phyloP scores from a whole-genome alignment of 2,797 vertebrate species.

The Tapera naevia region DNA sequence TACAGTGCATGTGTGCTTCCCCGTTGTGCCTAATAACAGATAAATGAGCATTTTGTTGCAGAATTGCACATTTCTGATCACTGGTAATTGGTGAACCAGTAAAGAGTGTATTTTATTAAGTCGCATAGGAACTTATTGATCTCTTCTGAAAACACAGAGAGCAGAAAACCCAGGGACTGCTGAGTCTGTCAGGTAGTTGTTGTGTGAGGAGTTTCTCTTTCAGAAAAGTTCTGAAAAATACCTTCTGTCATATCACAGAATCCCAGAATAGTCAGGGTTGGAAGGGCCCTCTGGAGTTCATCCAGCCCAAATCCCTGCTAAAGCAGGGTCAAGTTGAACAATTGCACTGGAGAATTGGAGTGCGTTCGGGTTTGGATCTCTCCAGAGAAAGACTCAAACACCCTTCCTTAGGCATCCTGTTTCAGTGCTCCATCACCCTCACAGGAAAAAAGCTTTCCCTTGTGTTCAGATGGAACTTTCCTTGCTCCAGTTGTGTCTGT shows the following conservation, averaged over 20 bases:
- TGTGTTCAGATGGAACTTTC: no score
- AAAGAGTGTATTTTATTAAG: background rate
- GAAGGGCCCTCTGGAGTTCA: no score
- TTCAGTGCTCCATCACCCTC: no score
- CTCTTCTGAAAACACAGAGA: background rate
- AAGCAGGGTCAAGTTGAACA: no score
- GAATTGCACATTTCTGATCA: background rate
- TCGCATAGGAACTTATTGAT: background rate
- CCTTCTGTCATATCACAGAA: background rate
- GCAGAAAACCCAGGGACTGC: background rate
- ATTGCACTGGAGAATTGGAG: no score
- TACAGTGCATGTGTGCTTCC: accelerated
- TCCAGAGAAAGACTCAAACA: no score
- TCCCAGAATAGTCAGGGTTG: no score
- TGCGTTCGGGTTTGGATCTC: no score
- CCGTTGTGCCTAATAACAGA: background rate
- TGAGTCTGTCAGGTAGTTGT: background rate
- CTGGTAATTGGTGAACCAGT: background rate
- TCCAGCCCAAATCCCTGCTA: no score
- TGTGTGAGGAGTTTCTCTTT: background rate
- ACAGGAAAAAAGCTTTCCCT: no score
- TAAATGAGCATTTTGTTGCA: background rate
- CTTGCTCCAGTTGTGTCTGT: no score
- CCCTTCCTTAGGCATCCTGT: no score
- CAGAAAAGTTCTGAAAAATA: background rate